Evolutionary conservation across 2,797 vertebrate species (phyloP).

Genomic region (Gymnocypris eckloni): DNA sequence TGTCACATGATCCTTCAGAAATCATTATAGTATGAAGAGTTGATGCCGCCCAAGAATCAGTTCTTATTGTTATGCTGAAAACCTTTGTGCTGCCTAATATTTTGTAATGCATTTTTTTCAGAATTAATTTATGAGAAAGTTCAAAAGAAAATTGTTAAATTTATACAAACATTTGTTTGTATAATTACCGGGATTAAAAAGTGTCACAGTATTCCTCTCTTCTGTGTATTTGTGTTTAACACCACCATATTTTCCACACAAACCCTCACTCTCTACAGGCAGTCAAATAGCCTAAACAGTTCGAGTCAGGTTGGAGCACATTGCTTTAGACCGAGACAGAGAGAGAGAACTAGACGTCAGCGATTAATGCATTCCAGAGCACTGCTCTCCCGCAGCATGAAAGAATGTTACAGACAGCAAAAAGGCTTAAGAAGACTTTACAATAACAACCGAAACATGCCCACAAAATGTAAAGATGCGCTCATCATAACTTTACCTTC

Average conservation of each 20-base stretch:
- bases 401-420: constrained; percentile 31
- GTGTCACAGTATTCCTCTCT: constrained; percentile 63
- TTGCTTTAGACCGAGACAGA: constrained; percentile 7
- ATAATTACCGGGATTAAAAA: constrained; percentile 39
- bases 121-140: background rate
- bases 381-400: constrained; percentile 56
- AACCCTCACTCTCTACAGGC: background rate
- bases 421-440: background rate
- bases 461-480: background rate
- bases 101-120: background rate
- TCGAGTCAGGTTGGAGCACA: background rate
- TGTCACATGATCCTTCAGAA: background rate
- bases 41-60: background rate
- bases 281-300: constrained; percentile 28
- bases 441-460: constrained; percentile 36
- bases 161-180: background rate
- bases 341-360: constrained; percentile 10
- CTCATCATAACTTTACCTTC: constrained; percentile 4
- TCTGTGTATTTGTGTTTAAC: constrained; percentile 15
- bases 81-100: too few species aligned
- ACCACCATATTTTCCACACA: background rate
- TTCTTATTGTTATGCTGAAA: background rate
- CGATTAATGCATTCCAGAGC: constrained; percentile 74
- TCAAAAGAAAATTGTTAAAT: background rate
- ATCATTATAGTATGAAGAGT: background rate